Evolutionary conservation across 2,888 invertebrate genomes (phyloP).

Genomic region (Linyphia triangularis): DNA sequence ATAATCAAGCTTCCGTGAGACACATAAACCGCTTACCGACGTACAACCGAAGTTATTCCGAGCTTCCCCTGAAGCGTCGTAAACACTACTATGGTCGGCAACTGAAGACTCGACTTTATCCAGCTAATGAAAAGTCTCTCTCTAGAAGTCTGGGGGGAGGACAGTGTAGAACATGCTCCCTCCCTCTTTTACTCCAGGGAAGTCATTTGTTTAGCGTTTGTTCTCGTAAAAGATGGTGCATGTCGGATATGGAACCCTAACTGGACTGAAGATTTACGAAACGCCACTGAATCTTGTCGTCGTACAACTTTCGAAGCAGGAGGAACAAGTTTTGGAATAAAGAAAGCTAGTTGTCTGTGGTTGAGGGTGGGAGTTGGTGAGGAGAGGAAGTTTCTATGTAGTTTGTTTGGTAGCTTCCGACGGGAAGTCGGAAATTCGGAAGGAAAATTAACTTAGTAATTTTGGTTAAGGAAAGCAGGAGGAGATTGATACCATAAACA

Average conservation of each 20-base stretch:
- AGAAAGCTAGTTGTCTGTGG: neutral
- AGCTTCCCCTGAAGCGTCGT: conserved; percentile 12
- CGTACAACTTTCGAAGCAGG: neutral
- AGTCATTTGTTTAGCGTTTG: conserved; percentile 17
- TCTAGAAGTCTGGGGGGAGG: neutral
- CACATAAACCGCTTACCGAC: conserved; percentile 28
- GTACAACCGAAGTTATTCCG: neutral
- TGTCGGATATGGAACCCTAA: conserved; percentile 10
- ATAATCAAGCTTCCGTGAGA: neutral
- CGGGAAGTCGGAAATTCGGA: no score
- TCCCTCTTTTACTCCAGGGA: neutral
- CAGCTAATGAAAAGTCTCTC: conserved; percentile 51
- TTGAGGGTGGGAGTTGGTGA: neutral
- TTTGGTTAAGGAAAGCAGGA: no score
- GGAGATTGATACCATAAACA: no score
- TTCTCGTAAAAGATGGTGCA: conserved; percentile 31
- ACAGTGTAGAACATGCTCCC: neutral
- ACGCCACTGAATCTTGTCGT: neutral
- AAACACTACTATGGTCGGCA: neutral
- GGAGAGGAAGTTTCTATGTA: neutral
- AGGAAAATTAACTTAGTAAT: no score
- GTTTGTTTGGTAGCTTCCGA: neutral
- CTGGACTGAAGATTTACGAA: neutral
- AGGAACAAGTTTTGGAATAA: neutral
- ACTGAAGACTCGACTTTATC: conserved; percentile 16